phyloP scores from a whole-genome alignment of 35 echinoderm and acorn worm species.

The Heliocidaris erythrogramma region DNA sequence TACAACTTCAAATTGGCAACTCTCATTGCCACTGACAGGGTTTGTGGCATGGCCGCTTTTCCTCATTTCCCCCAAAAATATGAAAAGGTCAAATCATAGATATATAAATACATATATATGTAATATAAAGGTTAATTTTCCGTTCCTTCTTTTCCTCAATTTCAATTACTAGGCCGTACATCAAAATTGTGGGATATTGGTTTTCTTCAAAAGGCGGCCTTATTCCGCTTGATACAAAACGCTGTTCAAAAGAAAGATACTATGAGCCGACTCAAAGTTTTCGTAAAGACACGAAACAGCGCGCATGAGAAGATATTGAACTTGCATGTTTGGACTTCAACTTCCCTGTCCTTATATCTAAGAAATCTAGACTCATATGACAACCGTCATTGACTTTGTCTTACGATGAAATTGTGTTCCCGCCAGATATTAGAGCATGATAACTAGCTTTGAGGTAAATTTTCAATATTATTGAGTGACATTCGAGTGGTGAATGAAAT shows the following conservation, averaged over 20 bases:
- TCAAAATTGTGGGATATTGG: neutral
- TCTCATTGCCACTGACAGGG: neutral
- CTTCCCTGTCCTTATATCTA: neutral
- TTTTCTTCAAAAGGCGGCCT: neutral
- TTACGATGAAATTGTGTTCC: neutral
- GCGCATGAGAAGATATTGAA: neutral
- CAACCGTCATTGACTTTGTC: neutral
- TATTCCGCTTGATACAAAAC: neutral
- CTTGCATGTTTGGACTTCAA: neutral
- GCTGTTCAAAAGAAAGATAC: neutral
- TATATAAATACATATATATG: neutral
- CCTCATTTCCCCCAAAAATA: neutral
- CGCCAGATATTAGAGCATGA: neutral
- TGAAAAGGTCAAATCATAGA: neutral
- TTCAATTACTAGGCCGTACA: neutral
- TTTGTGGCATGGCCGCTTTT: neutral
- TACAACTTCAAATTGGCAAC: neutral
- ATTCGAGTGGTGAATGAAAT: too few relatives aligned
- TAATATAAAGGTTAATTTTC: neutral
- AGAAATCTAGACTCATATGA: neutral
- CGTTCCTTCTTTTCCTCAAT: neutral
- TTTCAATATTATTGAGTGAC: neutral
- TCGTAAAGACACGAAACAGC: neutral
- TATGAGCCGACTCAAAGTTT: neutral
- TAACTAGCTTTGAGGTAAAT: neutral